Evolutionary conservation across 2,113 vertebrate species (phyloP).

Genomic region (Tyrannus savana): DNA sequence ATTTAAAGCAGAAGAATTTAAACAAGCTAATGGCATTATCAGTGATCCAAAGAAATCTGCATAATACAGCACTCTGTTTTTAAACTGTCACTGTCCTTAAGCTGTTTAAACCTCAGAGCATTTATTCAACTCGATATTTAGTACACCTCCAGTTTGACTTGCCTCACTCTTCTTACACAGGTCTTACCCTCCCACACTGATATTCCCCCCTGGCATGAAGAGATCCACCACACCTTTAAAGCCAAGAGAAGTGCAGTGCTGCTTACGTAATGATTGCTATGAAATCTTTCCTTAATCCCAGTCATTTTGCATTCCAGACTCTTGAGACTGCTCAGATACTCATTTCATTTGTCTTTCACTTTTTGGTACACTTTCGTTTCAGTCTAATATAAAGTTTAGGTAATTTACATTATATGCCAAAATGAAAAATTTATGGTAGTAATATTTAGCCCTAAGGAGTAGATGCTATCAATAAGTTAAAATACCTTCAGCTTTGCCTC

Average conservation of each 20-base stretch:
- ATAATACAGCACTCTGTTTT: background rate
- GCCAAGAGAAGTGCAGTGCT: background rate
- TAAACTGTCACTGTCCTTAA: background rate
- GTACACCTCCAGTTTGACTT: background rate
- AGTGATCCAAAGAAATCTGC: background rate
- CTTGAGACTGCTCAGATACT: background rate
- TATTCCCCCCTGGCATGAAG: background rate
- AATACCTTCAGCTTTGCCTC: slow-evolving; percentile 73
- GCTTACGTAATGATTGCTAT: background rate
- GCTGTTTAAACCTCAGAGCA: background rate
- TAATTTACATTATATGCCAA: slow-evolving; percentile 14
- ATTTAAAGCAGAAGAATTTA: background rate
- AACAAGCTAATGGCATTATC: background rate
- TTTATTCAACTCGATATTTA: background rate
- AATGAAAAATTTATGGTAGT: slow-evolving; percentile 28
- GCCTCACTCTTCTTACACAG: background rate
- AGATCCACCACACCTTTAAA: background rate
- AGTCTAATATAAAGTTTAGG: background rate
- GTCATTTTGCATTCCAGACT: background rate
- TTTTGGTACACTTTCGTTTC: background rate
- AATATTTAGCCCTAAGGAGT: slow-evolving; percentile 28
- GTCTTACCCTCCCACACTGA: background rate
- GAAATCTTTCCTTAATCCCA: background rate
- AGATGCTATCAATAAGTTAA: slow-evolving; percentile 72
- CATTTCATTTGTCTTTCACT: background rate